Evolutionary conservation across 2,888 invertebrate species (phyloP), one percentile per base, ranked within the genome.

Genomic region (Thereva unica): DNA sequence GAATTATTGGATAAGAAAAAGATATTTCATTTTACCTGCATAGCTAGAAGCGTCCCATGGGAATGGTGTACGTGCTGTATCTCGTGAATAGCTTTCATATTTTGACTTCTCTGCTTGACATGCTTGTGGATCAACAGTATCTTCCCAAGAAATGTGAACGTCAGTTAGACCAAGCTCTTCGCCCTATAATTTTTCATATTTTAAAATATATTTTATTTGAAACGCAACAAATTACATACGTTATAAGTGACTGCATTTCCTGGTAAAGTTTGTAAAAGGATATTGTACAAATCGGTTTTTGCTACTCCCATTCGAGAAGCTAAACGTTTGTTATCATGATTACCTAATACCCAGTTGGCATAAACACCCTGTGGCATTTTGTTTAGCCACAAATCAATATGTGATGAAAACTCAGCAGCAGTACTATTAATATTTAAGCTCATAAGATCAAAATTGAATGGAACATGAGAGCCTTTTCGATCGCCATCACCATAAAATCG

Each of bases 91-190:
- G 1, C 69, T 71, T 23, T 78, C 73, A 72, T 82, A 84, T 1
- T 76, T 75, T 0, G 77, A 74, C 1, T 79, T 78, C n/a, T 78
- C 84, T 10, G 83, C 83, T 66, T 83, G 83, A 71, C 84, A 84
- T 3, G 84, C 87, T 71, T 83, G 82, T 0, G 87, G 86, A 71
- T 87, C 87, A 6, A 83, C 80, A 0, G 85, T 86, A 10, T 86
- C 83, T 74, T 86, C 84, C 85, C 85, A 86, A 66, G 84, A 82
- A 7, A 87, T 77, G 55, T 75, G 82, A 4, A 84, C 84, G 71
- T 90, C 85, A 6, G 82, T 80, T 89, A 91, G 89, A 0, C 87
- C 90, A 49, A 91, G 85, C 80, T 91, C 91, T 75, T 91, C 91
- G 45, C 91, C 92, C 82, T 90, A 12, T 4, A 66, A 49, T 6